Evolutionary conservation across 2,797 vertebrate species (phyloP), one percentile per base, ranked within the genome.

Genomic region (Gadopsis bispinosus): DNA sequence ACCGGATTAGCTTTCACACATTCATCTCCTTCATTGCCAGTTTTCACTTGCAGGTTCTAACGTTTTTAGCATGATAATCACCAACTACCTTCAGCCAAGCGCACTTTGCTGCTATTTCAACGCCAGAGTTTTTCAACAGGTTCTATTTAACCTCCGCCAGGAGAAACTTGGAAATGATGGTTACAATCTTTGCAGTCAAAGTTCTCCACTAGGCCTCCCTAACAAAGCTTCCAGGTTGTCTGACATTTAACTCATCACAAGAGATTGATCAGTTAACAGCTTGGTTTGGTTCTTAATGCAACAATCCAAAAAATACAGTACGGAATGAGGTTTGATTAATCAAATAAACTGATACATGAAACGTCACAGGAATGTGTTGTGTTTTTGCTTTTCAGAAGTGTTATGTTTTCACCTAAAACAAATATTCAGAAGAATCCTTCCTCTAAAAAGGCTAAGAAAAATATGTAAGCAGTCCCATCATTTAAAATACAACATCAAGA

Each of bases 371-470:
- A 58, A 26, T 26, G 61, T 14, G 17, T 51, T 66, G 43, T 77
- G 2, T 60, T 68, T 83, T 79, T 26, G 50, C 76, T 75, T 89
- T 72, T 3, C 80, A 98, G 97, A 69, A 91, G 83, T 75, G 88
- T 43, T 11, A 95, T 97, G 95, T 98, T 97, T 93, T 92, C 91
- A 65, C 94, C 95, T 35, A 96, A 96, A 89, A 96, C 90, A 60
- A 96, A 94, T 39, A 16, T 78, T 71, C 94, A 94, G 83, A 96
- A 93, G 81, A 91, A 37, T 10, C 59, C 80, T 22, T 47, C 67
- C 56, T 39, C 84, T 22, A 72, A 48, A 77, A 96, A 94, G 86
- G 81, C 61, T 1, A 81, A 2, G 13, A 90, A 73, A 83, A 93
- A 91, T 60, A 0, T 8, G 97, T 97, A 93, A 82, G 95, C 2